Evolutionary conservation across 2,888 invertebrate genomes (phyloP).

Genomic region (Allophyes oxyacanthae): DNA sequence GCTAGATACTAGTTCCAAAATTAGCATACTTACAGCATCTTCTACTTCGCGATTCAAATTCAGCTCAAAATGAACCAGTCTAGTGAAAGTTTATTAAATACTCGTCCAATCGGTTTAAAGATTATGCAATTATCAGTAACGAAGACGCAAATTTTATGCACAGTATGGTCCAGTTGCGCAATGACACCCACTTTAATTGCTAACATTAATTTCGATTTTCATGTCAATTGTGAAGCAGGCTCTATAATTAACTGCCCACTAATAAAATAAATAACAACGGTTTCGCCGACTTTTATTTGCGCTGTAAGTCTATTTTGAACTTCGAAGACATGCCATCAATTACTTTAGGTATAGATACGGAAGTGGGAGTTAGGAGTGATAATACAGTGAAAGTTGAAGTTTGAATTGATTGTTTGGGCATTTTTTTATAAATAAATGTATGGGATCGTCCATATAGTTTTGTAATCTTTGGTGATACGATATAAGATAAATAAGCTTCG

Average conservation of each 20-base stretch:
- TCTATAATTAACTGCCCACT: conserved; percentile 42
- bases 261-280: conserved; percentile 25
- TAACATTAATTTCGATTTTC: conserved; percentile 44
- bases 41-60: conserved; percentile 38
- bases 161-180: conserved; percentile 54
- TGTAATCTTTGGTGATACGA: conserved; percentile 8
- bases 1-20: conserved; percentile 45
- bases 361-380: conserved; percentile 29
- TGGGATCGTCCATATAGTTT: conserved; percentile 3
- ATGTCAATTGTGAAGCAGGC: conserved; percentile 30
- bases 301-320: conserved; percentile 7
- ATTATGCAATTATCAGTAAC: conserved; percentile 58
- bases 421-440: too few species aligned
- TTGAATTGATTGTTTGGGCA: conserved; percentile 39
- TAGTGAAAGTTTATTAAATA: conserved; percentile 64
- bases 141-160: conserved; percentile 58
- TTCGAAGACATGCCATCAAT: conserved; percentile 25
- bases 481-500: conserved; percentile 3
- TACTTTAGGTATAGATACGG: too few species aligned
- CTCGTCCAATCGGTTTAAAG: conserved; percentile 46
- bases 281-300: conserved; percentile 31
- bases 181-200: conserved; percentile 43
- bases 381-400: conserved; percentile 36
- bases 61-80: conserved; percentile 55
- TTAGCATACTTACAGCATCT: conserved; percentile 38